Percentiles rank a stretch among this genome's conserved stretches.
Conservation (phyloP, 2,888 invertebrate species). For the Polia nebulosa region DNA sequence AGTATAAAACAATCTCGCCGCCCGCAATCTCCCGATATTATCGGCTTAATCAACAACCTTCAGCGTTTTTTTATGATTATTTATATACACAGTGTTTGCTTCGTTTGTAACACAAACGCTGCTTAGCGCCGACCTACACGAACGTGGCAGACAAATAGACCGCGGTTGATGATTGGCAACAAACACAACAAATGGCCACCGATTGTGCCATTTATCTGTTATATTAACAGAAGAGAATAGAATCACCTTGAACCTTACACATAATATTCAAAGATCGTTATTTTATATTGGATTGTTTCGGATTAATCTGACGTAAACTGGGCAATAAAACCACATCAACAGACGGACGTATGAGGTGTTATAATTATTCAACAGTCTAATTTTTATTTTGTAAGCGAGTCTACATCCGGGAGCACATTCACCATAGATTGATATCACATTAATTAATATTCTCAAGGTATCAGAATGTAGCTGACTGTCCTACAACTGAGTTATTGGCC, state of each 20-base stretch:
- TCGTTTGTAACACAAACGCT: constrained; percentile 54
- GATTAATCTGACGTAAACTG: constrained; percentile 58
- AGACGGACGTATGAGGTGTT: constrained; percentile 56
- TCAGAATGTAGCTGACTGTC: constrained; percentile 43
- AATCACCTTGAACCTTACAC: constrained; percentile 48
- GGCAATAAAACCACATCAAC: constrained; percentile 60
- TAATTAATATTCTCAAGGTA: constrained; percentile 59
- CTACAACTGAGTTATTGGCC: constrained; percentile 45
- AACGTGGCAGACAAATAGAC: neutral
- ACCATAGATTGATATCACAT: constrained; percentile 56
- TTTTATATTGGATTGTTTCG: constrained; percentile 61
- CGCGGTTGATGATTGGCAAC: constrained; percentile 47
- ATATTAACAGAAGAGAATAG: constrained; percentile 33
- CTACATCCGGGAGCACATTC: constrained; percentile 64
- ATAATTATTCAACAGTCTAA: constrained; percentile 59
- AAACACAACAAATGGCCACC: constrained; percentile 51
- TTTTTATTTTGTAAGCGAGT: constrained; percentile 62
- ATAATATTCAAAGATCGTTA: constrained; percentile 55
- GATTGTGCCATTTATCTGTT: constrained; percentile 34
- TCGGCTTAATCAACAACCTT: constrained; percentile 77
- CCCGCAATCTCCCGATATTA: constrained; percentile 79
- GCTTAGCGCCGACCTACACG: neutral
- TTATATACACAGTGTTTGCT: constrained; percentile 67
- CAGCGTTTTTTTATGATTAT: constrained; percentile 69
- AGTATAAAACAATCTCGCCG: constrained; percentile 78